phyloP scores from a whole-genome alignment of 2,888 invertebrate genomes.

The Drosophila nr. perissopoda region DNA sequence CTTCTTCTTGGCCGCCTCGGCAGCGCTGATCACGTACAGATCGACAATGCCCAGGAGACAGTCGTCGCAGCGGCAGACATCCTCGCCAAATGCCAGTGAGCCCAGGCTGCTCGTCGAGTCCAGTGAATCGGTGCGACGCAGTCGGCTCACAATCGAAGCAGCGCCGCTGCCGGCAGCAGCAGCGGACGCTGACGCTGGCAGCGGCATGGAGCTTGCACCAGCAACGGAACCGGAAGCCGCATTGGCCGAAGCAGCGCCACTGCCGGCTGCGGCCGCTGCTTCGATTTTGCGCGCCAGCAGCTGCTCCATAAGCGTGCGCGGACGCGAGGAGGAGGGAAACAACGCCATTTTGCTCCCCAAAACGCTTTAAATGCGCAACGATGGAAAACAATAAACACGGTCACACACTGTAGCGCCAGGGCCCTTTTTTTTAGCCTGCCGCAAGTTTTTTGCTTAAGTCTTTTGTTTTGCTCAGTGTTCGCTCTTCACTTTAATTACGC shows the following conservation, averaged over 20 bases:
- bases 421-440: constrained; percentile 1
- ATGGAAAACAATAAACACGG: constrained; percentile 10
- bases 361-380: not conserved
- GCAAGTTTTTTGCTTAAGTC: constrained; percentile 80
- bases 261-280: constrained; percentile 86
- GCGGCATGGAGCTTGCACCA: constrained; percentile 27
- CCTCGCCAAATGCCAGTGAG: constrained; percentile 88
- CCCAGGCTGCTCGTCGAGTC: constrained; percentile 91
- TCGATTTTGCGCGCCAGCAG: constrained; percentile 93
- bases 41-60: constrained; percentile 93
- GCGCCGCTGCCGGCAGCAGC: constrained; percentile 27
- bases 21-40: constrained; percentile 87
- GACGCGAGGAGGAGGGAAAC: constrained; percentile 87
- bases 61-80: constrained; percentile 93
- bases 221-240: constrained; percentile 84
- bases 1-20: constrained; percentile 89
- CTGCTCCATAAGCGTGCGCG: constrained; percentile 93
- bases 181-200: constrained; percentile 84
- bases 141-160: constrained; percentile 84
- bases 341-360: constrained; percentile 76
- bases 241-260: constrained; percentile 84
- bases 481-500: constrained; percentile 25
- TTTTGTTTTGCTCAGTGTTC: constrained; percentile 62
- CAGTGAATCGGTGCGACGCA: constrained; percentile 91
- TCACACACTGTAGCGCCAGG: constrained; percentile 14